Evolutionary conservation across 2,888 invertebrate genomes (phyloP).

Genomic region (Microctonus aethiopoides): DNA sequence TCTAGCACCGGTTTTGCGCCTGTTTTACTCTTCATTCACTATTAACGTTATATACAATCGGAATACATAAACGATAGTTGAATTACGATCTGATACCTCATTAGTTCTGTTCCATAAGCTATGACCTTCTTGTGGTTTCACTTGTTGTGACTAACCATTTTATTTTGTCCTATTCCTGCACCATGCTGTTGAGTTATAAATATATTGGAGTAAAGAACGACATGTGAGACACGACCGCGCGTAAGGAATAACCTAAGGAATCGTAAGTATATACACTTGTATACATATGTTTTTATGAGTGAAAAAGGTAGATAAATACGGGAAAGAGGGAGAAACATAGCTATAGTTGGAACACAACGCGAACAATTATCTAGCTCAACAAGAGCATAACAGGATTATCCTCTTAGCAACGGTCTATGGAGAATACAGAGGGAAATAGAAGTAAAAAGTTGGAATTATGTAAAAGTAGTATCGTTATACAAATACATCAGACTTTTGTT

Average conservation of each 20-base stretch:
- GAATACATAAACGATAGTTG: background rate
- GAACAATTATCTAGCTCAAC: constrained; percentile 19
- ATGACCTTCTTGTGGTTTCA: background rate
- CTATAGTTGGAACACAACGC: background rate
- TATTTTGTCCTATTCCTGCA: background rate
- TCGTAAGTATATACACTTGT: background rate
- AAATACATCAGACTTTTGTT: too few relatives aligned
- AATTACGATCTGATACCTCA: background rate
- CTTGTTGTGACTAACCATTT: background rate
- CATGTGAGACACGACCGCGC: background rate
- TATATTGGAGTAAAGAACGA: too few relatives aligned
- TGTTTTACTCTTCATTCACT: background rate
- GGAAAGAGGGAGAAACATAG: background rate
- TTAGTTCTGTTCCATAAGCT: background rate
- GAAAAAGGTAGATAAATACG: background rate
- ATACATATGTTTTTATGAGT: background rate
- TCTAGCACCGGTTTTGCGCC: background rate
- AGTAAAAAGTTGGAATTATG: constrained; percentile 35
- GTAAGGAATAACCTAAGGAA: background rate
- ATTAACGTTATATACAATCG: too few relatives aligned
- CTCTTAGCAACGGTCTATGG: constrained; percentile 41
- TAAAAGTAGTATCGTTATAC: constrained; percentile 47
- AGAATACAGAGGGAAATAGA: constrained; percentile 9
- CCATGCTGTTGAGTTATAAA: too few relatives aligned
- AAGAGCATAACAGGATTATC: constrained; percentile 48